Evolutionary conservation across 2,113 vertebrate genomes (phyloP).

Genomic region (Nyctereutes procyonoides): DNA sequence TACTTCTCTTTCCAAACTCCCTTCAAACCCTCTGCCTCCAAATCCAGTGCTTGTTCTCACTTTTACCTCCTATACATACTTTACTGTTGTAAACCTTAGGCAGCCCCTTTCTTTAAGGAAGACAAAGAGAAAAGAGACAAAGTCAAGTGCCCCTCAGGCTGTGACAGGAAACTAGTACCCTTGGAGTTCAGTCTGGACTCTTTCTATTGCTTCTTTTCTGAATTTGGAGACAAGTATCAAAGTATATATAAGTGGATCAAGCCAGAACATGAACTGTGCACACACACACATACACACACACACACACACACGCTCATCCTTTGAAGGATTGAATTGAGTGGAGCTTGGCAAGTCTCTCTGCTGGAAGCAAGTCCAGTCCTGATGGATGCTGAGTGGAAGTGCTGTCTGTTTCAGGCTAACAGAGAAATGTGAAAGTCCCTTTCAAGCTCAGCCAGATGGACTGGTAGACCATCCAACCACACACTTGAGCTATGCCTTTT

Average conservation of each 20-base stretch:
- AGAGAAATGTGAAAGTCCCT: neutral
- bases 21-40: neutral
- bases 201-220: neutral
- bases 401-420: neutral
- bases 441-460: rapidly evolving
- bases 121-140: neutral
- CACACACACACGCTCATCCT: neutral
- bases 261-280: too few species aligned
- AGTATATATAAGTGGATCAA: neutral
- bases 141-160: neutral
- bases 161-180: neutral
- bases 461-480: too few species aligned
- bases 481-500: neutral
- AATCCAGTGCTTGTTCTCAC: neutral
- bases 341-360: neutral
- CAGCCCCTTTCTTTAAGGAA: neutral
- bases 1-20: neutral
- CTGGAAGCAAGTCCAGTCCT: neutral
- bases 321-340: neutral
- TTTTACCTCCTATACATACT: neutral
- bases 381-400: neutral
- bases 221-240: neutral
- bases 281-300: neutral
- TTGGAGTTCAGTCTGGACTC: neutral
- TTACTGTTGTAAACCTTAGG: neutral